Percentiles rank a stretch among this genome's conserved stretches.
phyloP scores from a whole-genome alignment of 92 coral and sea anemone species.

The Scolanthus callimorphus region DNA sequence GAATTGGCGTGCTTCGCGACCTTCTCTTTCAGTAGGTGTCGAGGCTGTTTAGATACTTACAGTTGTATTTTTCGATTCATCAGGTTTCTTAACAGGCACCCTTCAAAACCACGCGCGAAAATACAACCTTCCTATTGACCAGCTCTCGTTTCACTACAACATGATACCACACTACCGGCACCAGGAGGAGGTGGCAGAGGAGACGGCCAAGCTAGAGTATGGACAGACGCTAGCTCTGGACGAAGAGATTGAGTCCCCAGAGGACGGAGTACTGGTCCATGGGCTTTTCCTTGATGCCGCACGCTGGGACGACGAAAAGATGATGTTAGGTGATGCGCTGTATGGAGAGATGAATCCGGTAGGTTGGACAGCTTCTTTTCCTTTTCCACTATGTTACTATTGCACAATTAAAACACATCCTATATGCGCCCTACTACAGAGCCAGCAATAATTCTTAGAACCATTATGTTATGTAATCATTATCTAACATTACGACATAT shows the following conservation, averaged over 20 bases:
- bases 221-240: conserved; percentile 82
- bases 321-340: conserved; percentile 89
- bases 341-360: conserved; percentile 99
- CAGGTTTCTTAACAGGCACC: conserved; percentile 96
- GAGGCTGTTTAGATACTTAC: too few relatives aligned
- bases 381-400: too few relatives aligned
- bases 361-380: too few relatives aligned
- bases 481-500: too few relatives aligned
- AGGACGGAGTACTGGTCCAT: conserved; percentile 94
- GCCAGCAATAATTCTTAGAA: too few relatives aligned
- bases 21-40: too few relatives aligned
- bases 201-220: conserved; percentile 62
- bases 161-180: conserved; percentile 80
- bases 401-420: too few relatives aligned
- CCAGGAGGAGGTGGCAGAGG: conserved; percentile 95
- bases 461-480: too few relatives aligned
- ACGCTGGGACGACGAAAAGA: conserved; percentile 88
- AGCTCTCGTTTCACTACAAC: conserved; percentile 90
- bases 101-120: conserved; percentile 99
- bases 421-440: too few relatives aligned
- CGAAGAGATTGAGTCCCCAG: conserved; percentile 68
- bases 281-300: conserved; percentile 93
- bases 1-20: too few relatives aligned
- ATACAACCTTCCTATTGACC: conserved; percentile 97
- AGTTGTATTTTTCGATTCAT: too few relatives aligned